Evolutionary conservation across 1,140 invertebrate species (phyloP).

Genomic region (Drosophila nigrodunni): DNA sequence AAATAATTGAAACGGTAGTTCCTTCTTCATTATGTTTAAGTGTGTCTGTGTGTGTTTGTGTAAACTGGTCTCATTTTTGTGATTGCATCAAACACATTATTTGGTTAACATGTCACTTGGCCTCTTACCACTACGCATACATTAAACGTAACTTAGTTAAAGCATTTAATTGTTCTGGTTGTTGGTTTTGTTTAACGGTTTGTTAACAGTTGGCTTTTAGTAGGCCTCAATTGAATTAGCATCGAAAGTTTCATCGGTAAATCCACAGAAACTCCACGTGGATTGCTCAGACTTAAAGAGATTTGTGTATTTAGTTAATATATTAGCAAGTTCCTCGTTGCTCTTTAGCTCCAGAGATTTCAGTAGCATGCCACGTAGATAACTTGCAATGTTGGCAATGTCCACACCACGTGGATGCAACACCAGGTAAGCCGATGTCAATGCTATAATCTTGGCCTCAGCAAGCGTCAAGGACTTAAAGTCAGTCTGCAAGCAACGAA

Average conservation of each 20-base stretch:
- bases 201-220: slow-evolving; percentile 22
- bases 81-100: slow-evolving; percentile 65
- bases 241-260: slow-evolving; percentile 70
- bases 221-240: slow-evolving; percentile 27
- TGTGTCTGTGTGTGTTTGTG: slow-evolving; percentile 35
- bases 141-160: slow-evolving; percentile 67
- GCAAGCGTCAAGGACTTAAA: slow-evolving; percentile 85
- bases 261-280: slow-evolving; percentile 90
- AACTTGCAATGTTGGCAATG: slow-evolving; percentile 93
- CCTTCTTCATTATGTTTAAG: slow-evolving; percentile 29
- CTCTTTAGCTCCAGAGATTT: slow-evolving; percentile 87
- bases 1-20: slow-evolving; percentile 81
- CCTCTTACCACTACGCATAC: slow-evolving; percentile 55
- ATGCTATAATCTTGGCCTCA: slow-evolving; percentile 90
- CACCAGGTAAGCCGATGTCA: slow-evolving; percentile 93
- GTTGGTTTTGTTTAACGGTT: slow-evolving; percentile 22
- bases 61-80: slow-evolving; percentile 72
- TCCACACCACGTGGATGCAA: slow-evolving; percentile 95
- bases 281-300: slow-evolving; percentile 87
- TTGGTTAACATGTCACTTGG: slow-evolving; percentile 59
- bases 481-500: slow-evolving; percentile 28
- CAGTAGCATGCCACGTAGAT: slow-evolving; percentile 89
- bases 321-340: slow-evolving; percentile 88
- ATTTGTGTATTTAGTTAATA: slow-evolving; percentile 90
- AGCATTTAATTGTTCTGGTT: slow-evolving; percentile 68